Conservation (phyloP, 2,797 vertebrate genomes). For the Erethizon dorsatum region DNA sequence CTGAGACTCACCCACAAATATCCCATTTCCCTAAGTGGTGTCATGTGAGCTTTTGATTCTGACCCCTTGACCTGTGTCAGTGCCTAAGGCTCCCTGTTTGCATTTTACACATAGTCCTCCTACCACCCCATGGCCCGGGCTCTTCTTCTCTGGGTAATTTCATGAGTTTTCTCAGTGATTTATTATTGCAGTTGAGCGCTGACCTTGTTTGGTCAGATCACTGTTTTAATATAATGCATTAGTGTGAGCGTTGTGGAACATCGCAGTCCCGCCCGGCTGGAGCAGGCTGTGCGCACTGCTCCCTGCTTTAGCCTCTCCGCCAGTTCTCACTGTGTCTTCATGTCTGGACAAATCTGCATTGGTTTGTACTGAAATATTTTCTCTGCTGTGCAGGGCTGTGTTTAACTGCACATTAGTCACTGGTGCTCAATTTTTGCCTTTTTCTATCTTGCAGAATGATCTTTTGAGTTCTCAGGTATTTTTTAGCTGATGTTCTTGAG, state of each 20-base stretch:
- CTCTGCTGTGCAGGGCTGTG: not conserved
- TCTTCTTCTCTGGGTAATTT: not conserved
- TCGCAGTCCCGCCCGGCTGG: not conserved
- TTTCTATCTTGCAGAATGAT: too few species aligned
- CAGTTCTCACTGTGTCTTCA: too few species aligned
- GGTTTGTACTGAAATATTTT: not conserved
- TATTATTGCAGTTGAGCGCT: not conserved
- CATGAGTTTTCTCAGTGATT: not conserved
- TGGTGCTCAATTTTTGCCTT: not conserved
- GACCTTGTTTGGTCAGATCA: not conserved
- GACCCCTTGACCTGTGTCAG: not conserved
- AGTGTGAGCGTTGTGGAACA: not conserved
- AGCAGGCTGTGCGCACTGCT: not conserved
- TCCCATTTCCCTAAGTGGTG: fast-evolving
- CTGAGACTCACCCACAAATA: not conserved
- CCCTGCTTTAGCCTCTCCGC: not conserved
- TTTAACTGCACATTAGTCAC: not conserved
- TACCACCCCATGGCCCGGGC: not conserved
- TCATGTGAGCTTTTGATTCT: not conserved
- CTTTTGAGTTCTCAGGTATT: not conserved
- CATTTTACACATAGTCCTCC: not conserved
- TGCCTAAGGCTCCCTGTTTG: not conserved
- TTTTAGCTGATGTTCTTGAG: not conserved
- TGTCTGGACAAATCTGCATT: not conserved
- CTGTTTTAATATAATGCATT: not conserved